Base-by-base conservation (phyloP, 2,797 vertebrate genomes). In the Siniperca scherzeri region DNA sequence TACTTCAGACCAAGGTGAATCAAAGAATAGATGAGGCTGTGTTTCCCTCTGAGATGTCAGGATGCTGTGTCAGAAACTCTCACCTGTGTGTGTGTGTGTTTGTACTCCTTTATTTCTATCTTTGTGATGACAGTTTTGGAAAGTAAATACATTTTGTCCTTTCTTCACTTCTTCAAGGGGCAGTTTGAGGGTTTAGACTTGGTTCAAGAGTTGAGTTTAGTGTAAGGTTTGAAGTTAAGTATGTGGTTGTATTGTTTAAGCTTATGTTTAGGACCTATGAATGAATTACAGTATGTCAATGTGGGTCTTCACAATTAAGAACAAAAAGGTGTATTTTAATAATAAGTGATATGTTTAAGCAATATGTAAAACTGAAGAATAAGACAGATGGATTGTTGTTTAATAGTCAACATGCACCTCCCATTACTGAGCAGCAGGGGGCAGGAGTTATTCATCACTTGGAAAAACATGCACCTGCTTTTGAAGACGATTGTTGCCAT, bases 341-440 rank as follows among this genome's bases (percentile, higher is more conserved):
- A 19, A 40, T 70, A 25, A 27, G 5, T 21, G 13, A 61, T 1
- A 25, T 21, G 16, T 55, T 55, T 5, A 44, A 53, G 13, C 21
- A 36, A 30, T 11, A 2, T 30, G n/a, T 19, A 25, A 55, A 1
- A 27, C 0, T 53, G 50, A 36, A 21, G 14, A 59, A 48, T 36
- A 3, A 42, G 17, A 5, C 17, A 16, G 5, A 14, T 70, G 30
- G 19, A 25, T 10, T 55, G 14, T 2, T 68, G 14, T 1, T 48
- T n/a, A 8, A 27, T 8, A 70, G 36, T 30, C 1, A 17, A 46
- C 53, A 1, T 64, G 86, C 57, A 87, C 25, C 13, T 21, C 3
- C 1, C 25, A 0, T 3, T 4, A 1, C 0, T 16, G 72, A 65
- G 36, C 89, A 90, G 85, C 78, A 89, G 89, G 73, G 69, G 77